Conservation (phyloP, 2,888 invertebrate species). For the Tetramorium bicarinatum region DNA sequence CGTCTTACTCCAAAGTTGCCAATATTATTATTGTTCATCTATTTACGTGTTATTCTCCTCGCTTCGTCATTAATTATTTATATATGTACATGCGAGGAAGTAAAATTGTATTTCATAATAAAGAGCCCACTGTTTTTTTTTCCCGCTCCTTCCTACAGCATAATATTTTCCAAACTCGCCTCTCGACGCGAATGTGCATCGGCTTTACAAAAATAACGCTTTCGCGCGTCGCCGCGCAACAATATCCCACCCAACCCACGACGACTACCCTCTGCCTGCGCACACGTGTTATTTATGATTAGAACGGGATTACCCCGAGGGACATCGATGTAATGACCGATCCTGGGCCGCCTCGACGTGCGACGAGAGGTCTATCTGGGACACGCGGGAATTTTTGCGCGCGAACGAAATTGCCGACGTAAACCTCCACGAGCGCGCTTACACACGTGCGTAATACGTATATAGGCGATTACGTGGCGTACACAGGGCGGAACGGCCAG, state of each 20-base stretch:
- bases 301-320: constrained; percentile 52
- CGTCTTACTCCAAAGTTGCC: background rate
- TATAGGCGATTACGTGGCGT: constrained; percentile 55
- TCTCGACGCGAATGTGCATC: constrained; percentile 25
- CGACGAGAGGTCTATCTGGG: constrained; percentile 15
- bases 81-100: background rate
- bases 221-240: constrained; percentile 20
- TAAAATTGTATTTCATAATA: background rate
- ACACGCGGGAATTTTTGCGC: constrained; percentile 45
- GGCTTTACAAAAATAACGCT: constrained; percentile 48
- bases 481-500: constrained; percentile 45
- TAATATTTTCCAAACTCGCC: constrained; percentile 4
- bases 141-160: background rate
- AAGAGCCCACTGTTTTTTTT: background rate
- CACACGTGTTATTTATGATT: constrained; percentile 52
- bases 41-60: background rate
- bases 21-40: background rate
- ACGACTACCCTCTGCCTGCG: constrained; percentile 30
- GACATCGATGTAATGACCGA: constrained; percentile 46
- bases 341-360: constrained; percentile 26
- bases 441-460: constrained; percentile 38
- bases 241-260: constrained; percentile 18
- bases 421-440: constrained; percentile 60
- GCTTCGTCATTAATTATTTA: background rate
- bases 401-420: constrained; percentile 64